Conservation (phyloP, 2,888 invertebrate genomes). For the Sarcophaga variegata region DNA sequence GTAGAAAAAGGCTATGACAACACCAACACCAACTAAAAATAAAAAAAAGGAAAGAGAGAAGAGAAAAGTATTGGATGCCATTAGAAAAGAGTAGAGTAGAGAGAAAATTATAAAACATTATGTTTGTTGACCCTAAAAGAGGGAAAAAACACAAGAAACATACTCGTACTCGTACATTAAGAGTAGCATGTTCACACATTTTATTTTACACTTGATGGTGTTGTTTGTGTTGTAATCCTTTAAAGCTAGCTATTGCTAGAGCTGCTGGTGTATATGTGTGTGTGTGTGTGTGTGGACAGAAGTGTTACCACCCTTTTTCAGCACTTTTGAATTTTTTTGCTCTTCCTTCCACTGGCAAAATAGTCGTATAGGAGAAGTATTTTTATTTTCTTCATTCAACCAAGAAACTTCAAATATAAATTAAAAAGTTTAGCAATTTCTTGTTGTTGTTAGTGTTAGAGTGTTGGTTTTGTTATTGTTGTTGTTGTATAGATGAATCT, state of each 20-base stretch:
- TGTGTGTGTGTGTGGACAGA: constrained; percentile 51
- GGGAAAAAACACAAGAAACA: constrained; percentile 9
- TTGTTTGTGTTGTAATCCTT: not conserved
- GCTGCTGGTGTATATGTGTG: not conserved
- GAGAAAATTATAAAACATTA: constrained; percentile 59
- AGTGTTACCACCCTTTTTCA: constrained; percentile 74
- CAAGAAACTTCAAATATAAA: constrained; percentile 80
- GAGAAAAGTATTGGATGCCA: not conserved
- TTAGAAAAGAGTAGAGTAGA: constrained; percentile 26
- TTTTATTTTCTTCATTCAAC: constrained; percentile 45
- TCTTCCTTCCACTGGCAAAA: not conserved
- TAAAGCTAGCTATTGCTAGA: not conserved
- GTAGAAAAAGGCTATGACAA: constrained; percentile 25
- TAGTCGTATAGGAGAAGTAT: not conserved
- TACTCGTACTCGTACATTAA: constrained; percentile 39
- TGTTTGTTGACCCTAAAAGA: constrained; percentile 67
- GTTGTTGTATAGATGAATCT: constrained; percentile 59
- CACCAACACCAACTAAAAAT: constrained; percentile 42
- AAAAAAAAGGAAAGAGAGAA: not conserved
- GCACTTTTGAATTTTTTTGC: constrained; percentile 72
- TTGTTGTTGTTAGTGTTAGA: constrained; percentile 72
- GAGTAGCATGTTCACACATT: constrained; percentile 45
- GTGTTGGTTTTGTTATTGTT: constrained; percentile 67
- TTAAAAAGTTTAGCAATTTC: constrained; percentile 81
- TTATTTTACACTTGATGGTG: not conserved